Conservation (phyloP, 2,888 invertebrate species). For the Eueremaeus valkanovi region DNA sequence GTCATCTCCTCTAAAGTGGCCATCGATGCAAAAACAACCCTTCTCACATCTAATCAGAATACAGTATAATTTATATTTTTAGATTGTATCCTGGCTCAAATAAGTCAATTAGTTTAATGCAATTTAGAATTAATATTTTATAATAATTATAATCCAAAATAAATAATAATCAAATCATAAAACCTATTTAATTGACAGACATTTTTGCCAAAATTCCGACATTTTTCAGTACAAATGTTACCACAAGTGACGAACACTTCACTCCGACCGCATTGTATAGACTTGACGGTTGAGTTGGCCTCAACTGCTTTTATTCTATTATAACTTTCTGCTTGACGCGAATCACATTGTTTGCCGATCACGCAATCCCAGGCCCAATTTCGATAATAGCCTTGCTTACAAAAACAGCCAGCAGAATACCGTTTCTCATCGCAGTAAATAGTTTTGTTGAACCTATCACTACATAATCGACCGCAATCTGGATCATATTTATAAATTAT, state of each 20-base stretch:
- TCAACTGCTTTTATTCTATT: not conserved
- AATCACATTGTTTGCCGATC: not conserved
- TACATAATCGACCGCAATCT: not conserved
- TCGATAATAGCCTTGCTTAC: slow-evolving; percentile 11
- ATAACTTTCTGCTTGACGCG: too few species aligned
- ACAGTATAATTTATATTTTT: too few species aligned
- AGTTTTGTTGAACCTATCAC: not conserved
- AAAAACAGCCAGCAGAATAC: not conserved
- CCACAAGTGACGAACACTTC: not conserved
- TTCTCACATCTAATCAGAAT: too few species aligned
- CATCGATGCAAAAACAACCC: too few species aligned
- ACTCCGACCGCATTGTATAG: not conserved
- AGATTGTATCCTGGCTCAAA: too few species aligned
- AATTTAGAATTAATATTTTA: too few species aligned
- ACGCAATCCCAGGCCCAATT: not conserved
- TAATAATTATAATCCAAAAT: too few species aligned
- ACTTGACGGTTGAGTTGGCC: not conserved
- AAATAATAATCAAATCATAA: too few species aligned
- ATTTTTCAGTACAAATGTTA: not conserved
- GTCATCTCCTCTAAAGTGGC: too few species aligned
- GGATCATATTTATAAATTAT: too few species aligned
- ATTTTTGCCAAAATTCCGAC: not conserved
- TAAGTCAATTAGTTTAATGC: too few species aligned
- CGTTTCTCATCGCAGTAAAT: not conserved
- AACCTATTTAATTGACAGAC: not conserved